phyloP scores from a whole-genome alignment of 2,113 vertebrate genomes.

The Tragelaphus buxtoni region DNA sequence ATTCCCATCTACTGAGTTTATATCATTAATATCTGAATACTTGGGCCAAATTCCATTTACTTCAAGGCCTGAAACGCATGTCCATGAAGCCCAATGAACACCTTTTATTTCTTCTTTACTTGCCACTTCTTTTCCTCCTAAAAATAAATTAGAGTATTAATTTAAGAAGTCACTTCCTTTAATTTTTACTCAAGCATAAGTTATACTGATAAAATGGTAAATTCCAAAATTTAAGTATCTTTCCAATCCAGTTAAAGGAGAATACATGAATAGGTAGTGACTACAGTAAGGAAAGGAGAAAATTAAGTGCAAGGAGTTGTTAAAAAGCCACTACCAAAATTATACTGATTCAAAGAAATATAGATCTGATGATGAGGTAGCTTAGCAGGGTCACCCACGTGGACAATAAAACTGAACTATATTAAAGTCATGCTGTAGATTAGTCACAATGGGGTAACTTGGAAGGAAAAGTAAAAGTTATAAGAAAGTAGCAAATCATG shows the following conservation, averaged over 20 bases:
- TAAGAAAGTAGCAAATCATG: neutral
- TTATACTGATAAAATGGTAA: neutral
- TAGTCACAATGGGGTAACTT: neutral
- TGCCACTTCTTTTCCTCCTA: conserved; percentile 96
- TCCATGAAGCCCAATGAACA: conserved; percentile 96
- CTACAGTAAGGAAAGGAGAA: neutral
- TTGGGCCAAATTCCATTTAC: conserved; percentile 99
- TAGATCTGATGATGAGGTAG: neutral
- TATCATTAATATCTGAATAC: conserved; percentile 95
- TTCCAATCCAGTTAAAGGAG: neutral
- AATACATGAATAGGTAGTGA: neutral
- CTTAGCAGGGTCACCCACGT: neutral
- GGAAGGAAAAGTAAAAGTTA: neutral
- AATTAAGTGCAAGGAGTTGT: neutral
- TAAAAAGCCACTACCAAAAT: neutral
- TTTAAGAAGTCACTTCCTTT: conserved; percentile 36
- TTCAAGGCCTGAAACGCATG: conserved; percentile 93
- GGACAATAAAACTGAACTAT: neutral
- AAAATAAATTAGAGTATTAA: conserved; percentile 61
- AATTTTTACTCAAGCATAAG: neutral
- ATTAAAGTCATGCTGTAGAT: neutral
- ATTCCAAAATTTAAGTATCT: neutral
- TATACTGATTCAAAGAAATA: neutral
- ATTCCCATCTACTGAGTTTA: conserved; percentile 98
- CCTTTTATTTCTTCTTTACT: conserved; percentile 96